These are phyloP conservation scores for Octomys mimax DNA, from an alignment of 2,797 vertebrate species.

Conservation along the genomic window DNA sequence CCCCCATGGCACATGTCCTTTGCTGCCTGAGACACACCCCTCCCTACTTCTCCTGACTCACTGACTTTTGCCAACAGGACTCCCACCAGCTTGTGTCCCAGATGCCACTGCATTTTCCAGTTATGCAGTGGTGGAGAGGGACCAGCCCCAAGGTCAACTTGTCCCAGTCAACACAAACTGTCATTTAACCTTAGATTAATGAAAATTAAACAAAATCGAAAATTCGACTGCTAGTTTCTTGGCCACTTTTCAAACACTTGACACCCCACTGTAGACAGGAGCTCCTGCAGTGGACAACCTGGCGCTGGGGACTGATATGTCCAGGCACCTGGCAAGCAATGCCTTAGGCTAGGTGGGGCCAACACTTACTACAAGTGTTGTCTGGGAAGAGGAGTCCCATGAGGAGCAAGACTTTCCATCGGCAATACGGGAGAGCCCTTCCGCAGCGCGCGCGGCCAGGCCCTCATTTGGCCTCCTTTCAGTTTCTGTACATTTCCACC, in stretches of 20 bases:
- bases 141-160: not conserved
- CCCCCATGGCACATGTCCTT: not conserved
- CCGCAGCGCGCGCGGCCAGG: not conserved
- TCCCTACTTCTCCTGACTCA: not conserved
- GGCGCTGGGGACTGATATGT: not conserved
- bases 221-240: not conserved
- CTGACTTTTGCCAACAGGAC: not conserved
- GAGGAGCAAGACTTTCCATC: not conserved
- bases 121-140: not conserved
- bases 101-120: not conserved
- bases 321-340: not conserved
- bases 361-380: not conserved
- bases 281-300: not conserved
- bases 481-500: not conserved
- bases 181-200: constrained; percentile 11
- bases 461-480: not conserved
- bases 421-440: not conserved
- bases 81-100: not conserved
- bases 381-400: not conserved
- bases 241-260: not conserved
- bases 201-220: constrained; percentile 27
- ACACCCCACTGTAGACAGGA: not conserved
- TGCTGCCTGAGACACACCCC: not conserved
- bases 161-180: not conserved
- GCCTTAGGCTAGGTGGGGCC: not conserved